Evolutionary conservation across 2,797 vertebrate genomes (phyloP), one percentile per base, ranked within the genome.

Genomic region (Oophaga sylvatica): DNA sequence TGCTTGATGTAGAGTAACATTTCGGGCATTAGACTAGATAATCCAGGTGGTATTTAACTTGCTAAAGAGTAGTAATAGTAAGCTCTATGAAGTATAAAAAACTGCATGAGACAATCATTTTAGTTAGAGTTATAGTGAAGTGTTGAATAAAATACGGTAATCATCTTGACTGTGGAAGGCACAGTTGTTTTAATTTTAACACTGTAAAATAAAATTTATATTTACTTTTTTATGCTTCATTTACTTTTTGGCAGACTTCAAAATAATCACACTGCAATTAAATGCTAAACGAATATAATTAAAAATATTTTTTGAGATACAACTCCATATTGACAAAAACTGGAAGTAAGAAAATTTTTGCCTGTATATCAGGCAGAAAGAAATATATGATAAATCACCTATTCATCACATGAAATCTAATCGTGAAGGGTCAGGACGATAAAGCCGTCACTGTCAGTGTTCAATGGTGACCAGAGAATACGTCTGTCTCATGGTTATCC

Each of bases 401-500:
- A 59, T 15, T 17, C 11, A 15, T 35, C 48, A 70, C 56, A 29
- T 71, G 29, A 35, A 48, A 31, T 57, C 26, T 80, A 63, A 35
- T 20, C 41, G 84, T 1, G 19, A 5, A 76, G 56, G 71, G 22
- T n/a, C 16, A 12, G 31, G 31, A 41, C 67, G 70, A 77, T 48
- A 48, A 31, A 77, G 62, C 20, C 16, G 16, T 26, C 20, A 17
- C 79, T 80, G 57, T 80, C 56, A 41, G 20, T 53, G 26, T 20
- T 75, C 35, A 75, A 59, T 31, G 35, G 79, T n/a, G 41, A 71
- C 41, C 67, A 87, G 56, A 73, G 41, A 65, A 87, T 67, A 56
- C 60, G 65, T 17, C 35, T 87, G 80, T 87, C 86, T 76, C 13
- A 87, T 78, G 71, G 41, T 57, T 63, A 65, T 81, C 79, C 57